Evolutionary conservation across 2,888 invertebrate species (phyloP), one percentile per base, ranked within the genome.

Genomic region (Campaea margaritaria): DNA sequence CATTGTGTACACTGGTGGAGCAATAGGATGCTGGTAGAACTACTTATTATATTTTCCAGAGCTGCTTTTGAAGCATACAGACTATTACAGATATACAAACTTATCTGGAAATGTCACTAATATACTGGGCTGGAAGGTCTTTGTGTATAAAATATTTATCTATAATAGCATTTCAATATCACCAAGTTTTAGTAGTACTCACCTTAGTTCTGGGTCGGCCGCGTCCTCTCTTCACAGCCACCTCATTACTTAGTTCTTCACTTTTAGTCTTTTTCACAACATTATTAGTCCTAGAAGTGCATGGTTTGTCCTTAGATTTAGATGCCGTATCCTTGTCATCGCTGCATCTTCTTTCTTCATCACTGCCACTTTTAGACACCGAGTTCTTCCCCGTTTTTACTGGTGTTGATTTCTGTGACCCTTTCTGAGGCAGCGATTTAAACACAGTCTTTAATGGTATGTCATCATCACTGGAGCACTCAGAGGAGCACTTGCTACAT

Each of bases 401-500:
- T 52, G 64, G 15, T 50, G 53, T 11, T 38, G n/a, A 47, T 46
- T 85, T 87, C 63, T 76, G 76, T 47, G 82, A 78, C 64, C 81
- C 83, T 79, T 90, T 91, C 21, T 76, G 62, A 58, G 83, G 81
- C 65, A 89, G 76, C 49, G 78, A 74, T 70, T 89, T 92, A 16
- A 88, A 90, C 4, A 90, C 89, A n/a, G 83, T 76, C 72, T 88
- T 91, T 15, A 90, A 74, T 2, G 91, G 90, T 63, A 90, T 73
- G 67, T 92, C 90, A 73, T 92, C 92, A 65, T 92, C 92, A 69
- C 91, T 92, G 0, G 91, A 92, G 8, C 90, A 87, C 38, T 85
- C 86, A 2, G 89, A 86, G 31, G 91, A 89, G 59, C 92, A 92
- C 82, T 91, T 92, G 67, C 91, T 91, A 63, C 91, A 94, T 56